Conservation (phyloP, 1,140 invertebrate species). For the Argopecten irradians region DNA sequence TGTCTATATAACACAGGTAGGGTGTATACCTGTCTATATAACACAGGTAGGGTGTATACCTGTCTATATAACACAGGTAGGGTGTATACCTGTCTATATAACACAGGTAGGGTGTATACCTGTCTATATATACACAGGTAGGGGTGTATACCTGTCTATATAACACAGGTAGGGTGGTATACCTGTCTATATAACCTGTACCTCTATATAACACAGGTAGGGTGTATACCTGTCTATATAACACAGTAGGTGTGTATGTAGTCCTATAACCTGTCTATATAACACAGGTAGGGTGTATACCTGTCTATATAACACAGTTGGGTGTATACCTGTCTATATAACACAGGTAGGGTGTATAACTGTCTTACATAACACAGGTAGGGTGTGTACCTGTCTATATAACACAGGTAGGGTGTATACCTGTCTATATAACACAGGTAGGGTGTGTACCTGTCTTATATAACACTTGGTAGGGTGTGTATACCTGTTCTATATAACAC, state of each 20-base stretch:
- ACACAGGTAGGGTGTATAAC: not conserved
- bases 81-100: no score
- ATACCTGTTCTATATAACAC: not conserved
- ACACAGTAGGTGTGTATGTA: not conserved
- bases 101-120: no score
- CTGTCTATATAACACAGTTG: not conserved
- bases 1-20: no score
- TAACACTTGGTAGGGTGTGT: not conserved
- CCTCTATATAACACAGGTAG: not conserved
- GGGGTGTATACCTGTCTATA: not conserved
- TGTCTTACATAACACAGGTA: not conserved
- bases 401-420: not conserved
- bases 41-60: no score
- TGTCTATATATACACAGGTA: no score
- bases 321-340: not conserved
- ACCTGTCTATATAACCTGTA: not conserved
- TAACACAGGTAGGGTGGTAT: not conserved
- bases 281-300: not conserved
- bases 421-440: not conserved
- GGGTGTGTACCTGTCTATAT: not conserved
- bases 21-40: no score
- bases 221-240: not conserved
- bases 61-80: no score
- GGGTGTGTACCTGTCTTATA: not conserved
- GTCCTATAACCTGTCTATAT: slow-evolving; percentile 5